Conservation (phyloP, 2,113 vertebrate genomes). For the Machaerirhynchus nigripectus region DNA sequence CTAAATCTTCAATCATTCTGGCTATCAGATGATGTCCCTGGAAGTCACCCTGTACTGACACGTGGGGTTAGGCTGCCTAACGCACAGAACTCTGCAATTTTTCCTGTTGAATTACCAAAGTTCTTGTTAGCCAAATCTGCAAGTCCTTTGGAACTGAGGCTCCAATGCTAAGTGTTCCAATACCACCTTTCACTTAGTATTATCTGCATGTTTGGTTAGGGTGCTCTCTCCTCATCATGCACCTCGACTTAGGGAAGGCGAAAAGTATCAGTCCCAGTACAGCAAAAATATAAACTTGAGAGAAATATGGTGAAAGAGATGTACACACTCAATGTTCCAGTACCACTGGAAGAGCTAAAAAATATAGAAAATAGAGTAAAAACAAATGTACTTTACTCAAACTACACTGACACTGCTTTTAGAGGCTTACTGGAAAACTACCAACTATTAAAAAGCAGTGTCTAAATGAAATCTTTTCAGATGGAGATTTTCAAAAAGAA, state of each 20-base stretch:
- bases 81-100: not conserved
- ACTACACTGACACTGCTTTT: constrained; percentile 36
- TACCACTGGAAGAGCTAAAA: constrained; percentile 44
- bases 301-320: not conserved
- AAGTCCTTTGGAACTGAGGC: not conserved
- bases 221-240: not conserved
- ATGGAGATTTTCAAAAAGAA: constrained; percentile 24
- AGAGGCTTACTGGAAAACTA: constrained; percentile 63
- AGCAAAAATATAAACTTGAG: not conserved
- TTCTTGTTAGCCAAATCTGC: not conserved
- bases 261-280: not conserved
- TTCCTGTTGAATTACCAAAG: not conserved
- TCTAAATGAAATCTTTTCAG: constrained; percentile 65
- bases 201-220: not conserved
- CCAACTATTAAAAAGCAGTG: constrained; percentile 59
- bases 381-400: constrained; percentile 20
- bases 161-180: not conserved
- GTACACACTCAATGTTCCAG: not conserved
- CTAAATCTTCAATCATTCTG: not conserved
- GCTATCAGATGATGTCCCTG: not conserved
- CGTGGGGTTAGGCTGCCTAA: not conserved
- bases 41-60: not conserved
- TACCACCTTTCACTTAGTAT: not conserved
- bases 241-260: not conserved
- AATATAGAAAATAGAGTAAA: constrained; percentile 16